phyloP scores from a whole-genome alignment of 1,140 invertebrate genomes.

The Littorina saxatilis region DNA sequence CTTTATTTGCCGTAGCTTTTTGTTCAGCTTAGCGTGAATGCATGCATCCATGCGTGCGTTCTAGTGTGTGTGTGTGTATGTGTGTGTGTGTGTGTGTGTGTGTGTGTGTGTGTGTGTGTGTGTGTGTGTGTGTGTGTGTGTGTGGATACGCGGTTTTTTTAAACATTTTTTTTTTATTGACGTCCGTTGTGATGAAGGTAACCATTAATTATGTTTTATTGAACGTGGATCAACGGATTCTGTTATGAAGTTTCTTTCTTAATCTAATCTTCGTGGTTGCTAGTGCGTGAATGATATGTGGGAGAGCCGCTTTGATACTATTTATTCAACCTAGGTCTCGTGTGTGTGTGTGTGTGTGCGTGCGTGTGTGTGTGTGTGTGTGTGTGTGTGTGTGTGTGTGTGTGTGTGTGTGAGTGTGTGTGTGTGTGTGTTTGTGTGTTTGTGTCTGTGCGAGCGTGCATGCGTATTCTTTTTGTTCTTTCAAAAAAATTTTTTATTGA shows the following conservation, averaged over 20 bases:
- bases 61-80: constrained; percentile 16
- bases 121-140: not conserved
- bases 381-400: not conserved
- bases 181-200: too few species aligned
- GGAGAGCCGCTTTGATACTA: too few species aligned
- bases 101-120: constrained; percentile 20
- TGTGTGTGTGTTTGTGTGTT: not conserved
- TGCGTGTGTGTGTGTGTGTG: not conserved
- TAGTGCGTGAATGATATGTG: too few species aligned
- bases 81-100: constrained; percentile 29
- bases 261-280: too few species aligned
- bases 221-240: too few species aligned
- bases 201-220: too few species aligned
- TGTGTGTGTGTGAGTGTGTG: not conserved
- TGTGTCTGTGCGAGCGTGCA: too few species aligned
- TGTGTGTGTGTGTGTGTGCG: constrained; percentile 12
- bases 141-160: not conserved
- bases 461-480: too few species aligned
- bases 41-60: not conserved
- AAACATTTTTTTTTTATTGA: too few species aligned
- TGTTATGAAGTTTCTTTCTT: too few species aligned
- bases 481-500: too few species aligned
- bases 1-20: not conserved
- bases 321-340: too few species aligned
- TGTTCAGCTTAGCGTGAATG: not conserved